These are phyloP conservation scores for Tadarida brasiliensis DNA, from an alignment of 2,797 vertebrate species.

Conservation along the genomic window DNA sequence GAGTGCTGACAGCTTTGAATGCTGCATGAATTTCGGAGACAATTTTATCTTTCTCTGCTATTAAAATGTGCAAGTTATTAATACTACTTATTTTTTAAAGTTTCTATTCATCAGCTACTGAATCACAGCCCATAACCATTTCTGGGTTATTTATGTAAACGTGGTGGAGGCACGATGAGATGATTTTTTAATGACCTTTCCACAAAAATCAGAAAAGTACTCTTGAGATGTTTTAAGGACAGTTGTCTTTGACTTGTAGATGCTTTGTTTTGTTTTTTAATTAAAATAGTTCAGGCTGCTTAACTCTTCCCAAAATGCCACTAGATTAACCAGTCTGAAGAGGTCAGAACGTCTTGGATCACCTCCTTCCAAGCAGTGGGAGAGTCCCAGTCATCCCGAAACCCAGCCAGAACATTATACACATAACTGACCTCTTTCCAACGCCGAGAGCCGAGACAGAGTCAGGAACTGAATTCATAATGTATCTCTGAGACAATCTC, in stretches of 20 bases:
- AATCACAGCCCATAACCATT: conserved; percentile 64
- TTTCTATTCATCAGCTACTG: conserved; percentile 78
- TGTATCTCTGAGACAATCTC: not conserved
- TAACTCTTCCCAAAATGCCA: not conserved
- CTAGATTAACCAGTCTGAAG: not conserved
- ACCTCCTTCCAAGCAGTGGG: not conserved
- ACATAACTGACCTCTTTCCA: not conserved
- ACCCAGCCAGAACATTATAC: not conserved
- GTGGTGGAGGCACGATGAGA: not conserved
- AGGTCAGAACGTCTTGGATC: conserved; percentile 19
- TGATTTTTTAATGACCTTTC: conserved; percentile 8
- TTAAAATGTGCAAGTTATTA: conserved; percentile 80
- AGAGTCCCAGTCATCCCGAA: not conserved
- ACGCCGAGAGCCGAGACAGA: not conserved
- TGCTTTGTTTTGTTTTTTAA: not conserved
- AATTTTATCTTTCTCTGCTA: conserved; percentile 78
- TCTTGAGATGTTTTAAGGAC: not conserved
- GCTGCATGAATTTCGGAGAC: conserved; percentile 71
- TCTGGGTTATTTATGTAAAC: conserved; percentile 54
- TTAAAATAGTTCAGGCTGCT: not conserved
- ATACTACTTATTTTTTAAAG: conserved; percentile 66
- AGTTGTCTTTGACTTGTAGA: not conserved
- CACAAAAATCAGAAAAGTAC: not conserved
- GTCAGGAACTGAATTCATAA: not conserved
- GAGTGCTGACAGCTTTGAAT: conserved; percentile 76